Conservation (phyloP, 2,797 vertebrate species). For the Karalla daura region DNA sequence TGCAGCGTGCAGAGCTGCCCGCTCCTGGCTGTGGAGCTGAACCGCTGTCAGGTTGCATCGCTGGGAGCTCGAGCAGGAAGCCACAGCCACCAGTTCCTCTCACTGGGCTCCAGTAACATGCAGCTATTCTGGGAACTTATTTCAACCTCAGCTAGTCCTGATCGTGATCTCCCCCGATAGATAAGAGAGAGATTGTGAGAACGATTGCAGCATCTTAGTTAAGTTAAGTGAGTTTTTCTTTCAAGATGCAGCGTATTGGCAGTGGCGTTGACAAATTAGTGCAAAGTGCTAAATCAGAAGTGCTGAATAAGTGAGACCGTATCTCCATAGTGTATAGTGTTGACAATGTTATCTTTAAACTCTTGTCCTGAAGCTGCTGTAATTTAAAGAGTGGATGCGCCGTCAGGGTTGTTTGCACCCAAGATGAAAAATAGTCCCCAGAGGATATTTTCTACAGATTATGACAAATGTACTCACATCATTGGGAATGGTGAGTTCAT, state of each 20-base stretch:
- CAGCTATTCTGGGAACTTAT: not conserved
- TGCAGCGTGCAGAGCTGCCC: constrained; percentile 19
- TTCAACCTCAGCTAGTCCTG: not conserved
- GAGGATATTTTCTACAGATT: not conserved
- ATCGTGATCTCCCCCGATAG: not conserved
- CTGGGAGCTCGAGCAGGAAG: constrained; percentile 20
- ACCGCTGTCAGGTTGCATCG: constrained; percentile 45
- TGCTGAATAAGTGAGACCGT: constrained; percentile 6
- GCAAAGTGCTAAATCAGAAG: constrained; percentile 13
- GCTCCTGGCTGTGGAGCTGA: constrained; percentile 30
- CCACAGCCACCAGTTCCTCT: not conserved
- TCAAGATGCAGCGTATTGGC: not conserved
- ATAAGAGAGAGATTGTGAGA: not conserved
- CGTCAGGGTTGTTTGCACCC: not conserved
- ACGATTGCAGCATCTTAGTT: not conserved
- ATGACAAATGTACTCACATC: constrained; percentile 90
- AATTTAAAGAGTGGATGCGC: not conserved
- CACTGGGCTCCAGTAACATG: not conserved
- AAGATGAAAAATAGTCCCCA: not conserved
- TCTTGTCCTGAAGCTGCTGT: not conserved
- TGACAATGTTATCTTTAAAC: constrained; percentile 3
- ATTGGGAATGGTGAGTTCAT: constrained; percentile 99
- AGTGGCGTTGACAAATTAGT: not conserved
- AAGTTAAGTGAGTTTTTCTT: not conserved
- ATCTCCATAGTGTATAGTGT: not conserved